Evolutionary conservation across 37 sponge, comb jelly and placozoan species (phyloP).

Genomic region (Mnemiopsis leidyi): DNA sequence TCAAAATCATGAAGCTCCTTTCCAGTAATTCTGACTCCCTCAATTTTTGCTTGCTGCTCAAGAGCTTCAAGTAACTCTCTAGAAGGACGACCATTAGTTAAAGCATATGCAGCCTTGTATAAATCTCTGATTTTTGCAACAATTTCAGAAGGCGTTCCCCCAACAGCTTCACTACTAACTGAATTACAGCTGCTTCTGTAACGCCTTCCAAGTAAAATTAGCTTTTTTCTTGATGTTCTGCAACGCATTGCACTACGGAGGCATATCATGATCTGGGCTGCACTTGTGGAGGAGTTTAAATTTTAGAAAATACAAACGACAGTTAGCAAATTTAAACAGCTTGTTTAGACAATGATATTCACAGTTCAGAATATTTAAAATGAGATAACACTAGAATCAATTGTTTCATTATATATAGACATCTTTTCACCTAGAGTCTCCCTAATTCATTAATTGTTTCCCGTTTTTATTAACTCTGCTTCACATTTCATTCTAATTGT

Average conservation of each 20-base stretch:
- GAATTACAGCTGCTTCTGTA: not conserved
- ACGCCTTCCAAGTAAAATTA: not conserved
- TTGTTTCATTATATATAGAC: no score
- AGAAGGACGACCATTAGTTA: slow-evolving; percentile 59
- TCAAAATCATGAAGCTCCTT: slow-evolving; percentile 12
- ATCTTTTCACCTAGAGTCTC: no score
- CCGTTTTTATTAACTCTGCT: no score
- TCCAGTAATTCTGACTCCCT: slow-evolving; percentile 12
- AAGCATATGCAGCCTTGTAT: not conserved
- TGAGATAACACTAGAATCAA: no score
- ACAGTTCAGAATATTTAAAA: no score
- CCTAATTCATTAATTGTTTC: no score
- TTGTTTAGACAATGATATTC: no score
- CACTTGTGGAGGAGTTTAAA: no score
- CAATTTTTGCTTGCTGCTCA: not conserved
- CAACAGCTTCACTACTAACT: not conserved
- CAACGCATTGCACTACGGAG: not conserved
- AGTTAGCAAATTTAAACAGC: no score
- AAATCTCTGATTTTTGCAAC: not conserved
- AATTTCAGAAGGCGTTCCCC: not conserved
- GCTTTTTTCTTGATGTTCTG: not conserved
- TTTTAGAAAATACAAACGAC: no score
- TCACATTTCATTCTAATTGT: no score
- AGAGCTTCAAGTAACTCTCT: slow-evolving; percentile 19
- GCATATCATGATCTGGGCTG: not conserved